Percentiles rank a stretch among this genome's conserved stretches.
phyloP scores from a whole-genome alignment of 2,888 invertebrate species.

The Priapulus caudatus region DNA sequence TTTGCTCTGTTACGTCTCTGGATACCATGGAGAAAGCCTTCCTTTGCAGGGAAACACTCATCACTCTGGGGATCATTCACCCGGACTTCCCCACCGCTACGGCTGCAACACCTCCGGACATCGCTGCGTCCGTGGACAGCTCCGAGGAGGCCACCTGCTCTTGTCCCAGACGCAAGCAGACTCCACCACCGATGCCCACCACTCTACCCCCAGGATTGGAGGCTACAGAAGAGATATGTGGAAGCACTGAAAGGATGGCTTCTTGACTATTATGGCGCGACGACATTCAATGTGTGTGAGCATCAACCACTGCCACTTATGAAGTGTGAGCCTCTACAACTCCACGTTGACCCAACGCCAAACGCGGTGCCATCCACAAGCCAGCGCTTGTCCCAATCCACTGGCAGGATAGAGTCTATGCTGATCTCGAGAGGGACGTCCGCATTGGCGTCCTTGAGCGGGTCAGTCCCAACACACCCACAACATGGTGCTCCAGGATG shows the following conservation, averaged over 20 bases:
- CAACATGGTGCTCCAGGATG: constrained; percentile 24
- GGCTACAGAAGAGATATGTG: constrained; percentile 18
- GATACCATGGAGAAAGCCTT: too few relatives aligned
- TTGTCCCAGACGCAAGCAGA: constrained; percentile 9
- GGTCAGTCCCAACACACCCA: constrained; percentile 21
- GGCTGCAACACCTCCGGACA: too few relatives aligned
- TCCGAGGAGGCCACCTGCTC: too few relatives aligned
- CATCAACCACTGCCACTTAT: constrained; percentile 24
- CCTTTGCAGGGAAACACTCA: too few relatives aligned
- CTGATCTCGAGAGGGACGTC: constrained; percentile 23
- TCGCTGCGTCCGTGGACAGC: too few relatives aligned
- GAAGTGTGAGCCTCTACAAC: constrained; percentile 19
- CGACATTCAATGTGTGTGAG: constrained; percentile 26
- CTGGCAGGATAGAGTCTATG: constrained; percentile 25
- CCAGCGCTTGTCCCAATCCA: constrained; percentile 26
- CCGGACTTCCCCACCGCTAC: too few relatives aligned
- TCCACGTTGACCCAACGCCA: constrained; percentile 24
- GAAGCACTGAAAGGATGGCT: constrained; percentile 21
- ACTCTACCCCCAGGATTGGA: too few relatives aligned
- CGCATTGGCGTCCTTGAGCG: constrained; percentile 21
- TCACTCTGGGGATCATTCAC: too few relatives aligned
- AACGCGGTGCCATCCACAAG: constrained; percentile 23
- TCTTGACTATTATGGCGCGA: constrained; percentile 21
- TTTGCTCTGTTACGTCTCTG: too few relatives aligned
- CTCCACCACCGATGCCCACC: constrained; percentile 19